These are phyloP conservation scores for Saccopteryx leptura DNA, from an alignment of 2,113 vertebrate species.

Conservation along the genomic window DNA sequence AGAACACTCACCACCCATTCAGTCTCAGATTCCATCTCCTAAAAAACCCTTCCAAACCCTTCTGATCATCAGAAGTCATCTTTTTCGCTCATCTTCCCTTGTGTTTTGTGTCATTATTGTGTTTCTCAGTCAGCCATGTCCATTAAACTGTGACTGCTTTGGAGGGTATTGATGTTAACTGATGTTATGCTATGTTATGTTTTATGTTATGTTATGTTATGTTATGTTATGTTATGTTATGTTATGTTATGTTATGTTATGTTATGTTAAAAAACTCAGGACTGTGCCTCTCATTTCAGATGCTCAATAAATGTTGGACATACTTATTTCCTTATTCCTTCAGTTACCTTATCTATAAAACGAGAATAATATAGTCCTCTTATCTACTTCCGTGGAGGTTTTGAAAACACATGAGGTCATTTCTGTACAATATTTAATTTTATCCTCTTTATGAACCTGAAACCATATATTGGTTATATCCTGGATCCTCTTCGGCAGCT, in stretches of 20 bases:
- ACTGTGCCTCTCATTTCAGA: background rate
- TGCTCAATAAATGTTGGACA: background rate
- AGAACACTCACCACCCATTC: background rate
- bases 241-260: background rate
- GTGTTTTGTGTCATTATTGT: background rate
- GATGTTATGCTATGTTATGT: constrained; percentile 2
- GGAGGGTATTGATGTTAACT: background rate
- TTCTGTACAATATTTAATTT: constrained; percentile 50
- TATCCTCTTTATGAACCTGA: background rate
- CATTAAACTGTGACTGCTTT: background rate
- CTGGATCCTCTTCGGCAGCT: constrained; percentile 58
- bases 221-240: too few relatives aligned
- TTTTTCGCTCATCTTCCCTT: background rate
- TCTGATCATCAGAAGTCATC: background rate
- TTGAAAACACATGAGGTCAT: constrained; percentile 60
- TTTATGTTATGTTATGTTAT: too few relatives aligned
- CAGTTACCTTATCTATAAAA: background rate
- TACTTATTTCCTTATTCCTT: constrained; percentile 39
- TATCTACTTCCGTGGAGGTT: background rate
- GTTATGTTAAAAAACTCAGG: background rate
- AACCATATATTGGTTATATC: background rate
- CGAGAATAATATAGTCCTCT: background rate
- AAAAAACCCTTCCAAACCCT: constrained; percentile 20
- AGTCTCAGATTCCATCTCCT: constrained; percentile 10
- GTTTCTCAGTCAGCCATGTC: background rate